Base-by-base conservation (phyloP, 2,113 vertebrate genomes). In the Pardalotus punctatus region DNA sequence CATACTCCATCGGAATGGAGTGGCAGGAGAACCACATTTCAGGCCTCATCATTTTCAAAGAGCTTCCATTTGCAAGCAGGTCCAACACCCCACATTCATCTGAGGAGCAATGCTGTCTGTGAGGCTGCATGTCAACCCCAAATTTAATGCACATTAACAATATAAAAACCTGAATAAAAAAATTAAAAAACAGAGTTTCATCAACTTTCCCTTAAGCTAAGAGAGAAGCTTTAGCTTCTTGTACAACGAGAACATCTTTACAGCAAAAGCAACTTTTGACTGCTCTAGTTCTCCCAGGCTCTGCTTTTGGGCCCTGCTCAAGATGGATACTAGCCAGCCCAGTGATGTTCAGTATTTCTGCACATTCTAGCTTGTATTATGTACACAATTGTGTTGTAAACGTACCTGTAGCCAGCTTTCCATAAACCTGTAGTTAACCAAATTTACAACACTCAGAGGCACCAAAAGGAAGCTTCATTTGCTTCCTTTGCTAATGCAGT, bases 51-150 rank as follows among this genome's bases (percentile, higher is more conserved):
- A 27, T 64, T 65, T 48, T 56, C 77, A 38, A 72, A 65, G 65
- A 43, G 25, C 61, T 89, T 56, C 73, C 53, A 91, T 48, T 17
- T 50, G 23, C 38, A 62, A 81, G 42, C 1, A 4, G 38, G 51
- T 81, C 56, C 64, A 66, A 66, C 62, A 35, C 9, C n/a, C 61
- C 2, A 0, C 0, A 0, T 31, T 50, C n/a, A 4, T 15, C 40
- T 3, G 1, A 45, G 31, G 48, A 58, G 13, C n/a, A 79, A 67
- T 0, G 4, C 28, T 54, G 69, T 5, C 58, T 35, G 31, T 4
- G 33, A 67, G 16, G 23, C 62, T 70, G 58, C 45, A 58, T 0
- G 1, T 58, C 72, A 48, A 35, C 7, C 54, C 43, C 50, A 42
- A 58, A 84, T 28, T 43, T 36, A 69, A 67, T 2, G 23, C n/a